Base-by-base conservation (phyloP, 1,140 invertebrate species). In the Drosophila kikkawai region DNA sequence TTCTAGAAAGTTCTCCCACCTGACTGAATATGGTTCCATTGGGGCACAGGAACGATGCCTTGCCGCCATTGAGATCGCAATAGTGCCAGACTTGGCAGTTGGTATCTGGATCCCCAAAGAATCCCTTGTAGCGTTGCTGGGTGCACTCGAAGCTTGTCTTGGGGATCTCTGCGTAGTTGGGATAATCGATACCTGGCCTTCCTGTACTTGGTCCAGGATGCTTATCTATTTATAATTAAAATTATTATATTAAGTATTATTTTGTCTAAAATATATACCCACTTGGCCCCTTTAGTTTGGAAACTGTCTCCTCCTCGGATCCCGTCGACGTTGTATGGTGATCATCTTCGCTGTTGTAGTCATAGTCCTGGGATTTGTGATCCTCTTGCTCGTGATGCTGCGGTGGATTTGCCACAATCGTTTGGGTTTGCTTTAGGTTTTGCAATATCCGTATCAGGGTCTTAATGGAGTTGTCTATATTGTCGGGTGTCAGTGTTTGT, bases 11-110 rank as follows among this genome's bases (percentile, higher is more conserved):
- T 15, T 0, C 1, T 22, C 9, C 29, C 45, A 96, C 96, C 94
- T 98, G 97, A 87, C 96, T 97, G 93, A 98, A 98, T 81, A 98
- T 96, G 5, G 97, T 98, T 19, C 97, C 97, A 86, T 98, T 98
- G 8, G 97, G 97, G 91, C 97, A 98, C 3, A 98, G 93, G 86
- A 98, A 98, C 2, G 97, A 97, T 7, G 97, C 96, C 93, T 98
- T 97, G 8, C 97, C 97, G 12, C 97, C 97, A 85, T 97, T 97
- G n/a, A 97, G 93, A 93, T 98, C 97, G 82, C 97, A 98, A 82
- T 98, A 97, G 92, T 98, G 97, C 97, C 97, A 98, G 7, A 97
- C 97, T 94, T 98, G 97, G 91, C 97, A 98, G 73, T 95, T 94
- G 0, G 97, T 97, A 66, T 96, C 95, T 1, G 97, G 96, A 93